Base-by-base conservation (phyloP, 2,797 vertebrate genomes). In the Capromys pilorides region DNA sequence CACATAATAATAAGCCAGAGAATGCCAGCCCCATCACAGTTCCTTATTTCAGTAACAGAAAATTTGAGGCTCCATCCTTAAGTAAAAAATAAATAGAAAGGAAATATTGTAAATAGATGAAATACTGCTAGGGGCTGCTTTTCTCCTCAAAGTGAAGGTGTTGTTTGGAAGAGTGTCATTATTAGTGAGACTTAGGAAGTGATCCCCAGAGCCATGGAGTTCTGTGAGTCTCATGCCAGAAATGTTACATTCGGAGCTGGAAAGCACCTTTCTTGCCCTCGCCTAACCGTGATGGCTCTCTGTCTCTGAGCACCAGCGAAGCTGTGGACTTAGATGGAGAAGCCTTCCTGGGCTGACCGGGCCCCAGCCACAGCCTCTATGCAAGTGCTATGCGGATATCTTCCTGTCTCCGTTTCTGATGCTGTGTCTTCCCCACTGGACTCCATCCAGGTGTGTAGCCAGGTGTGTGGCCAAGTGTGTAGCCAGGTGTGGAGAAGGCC, bases 341-440 rank as follows among this genome's bases (percentile, higher is more conserved):
- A 5, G 16, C 22, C 33, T 33, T 31, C 57, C 51, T 71, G 4
- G 4, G 78, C 49, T 49, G 26, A 7, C 13, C 85, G 91, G 21
- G 64, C 21, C 1, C 10, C 6, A 33, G 28, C 33, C 33, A 24
- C 1, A 19, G 45, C 2, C 21, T 31, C 87, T n/a, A 2, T 13
- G 21, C 4, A 0, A 2, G 3, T 39, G 6, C 31, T 71, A 2
- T 12, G 0, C 45, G 2, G 26, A 1, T 0, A 6, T 4, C 33
- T 2, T 36, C n/a, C 41, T 22, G 28, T 10, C 18, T 79, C 61
- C 33, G 41, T 6, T 33, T 91, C 0, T 71, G 31, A 10, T 82
- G 94, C 71, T 3, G 21, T 75, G 24, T 92, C 14, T 96, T 94
- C 81, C 11, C 80, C 92, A 10, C 3, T 28, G 24, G 8, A 64